Evolutionary conservation across 2,888 invertebrate genomes (phyloP), one percentile per base, ranked within the genome.

Genomic region (Sympetrum striolatum): DNA sequence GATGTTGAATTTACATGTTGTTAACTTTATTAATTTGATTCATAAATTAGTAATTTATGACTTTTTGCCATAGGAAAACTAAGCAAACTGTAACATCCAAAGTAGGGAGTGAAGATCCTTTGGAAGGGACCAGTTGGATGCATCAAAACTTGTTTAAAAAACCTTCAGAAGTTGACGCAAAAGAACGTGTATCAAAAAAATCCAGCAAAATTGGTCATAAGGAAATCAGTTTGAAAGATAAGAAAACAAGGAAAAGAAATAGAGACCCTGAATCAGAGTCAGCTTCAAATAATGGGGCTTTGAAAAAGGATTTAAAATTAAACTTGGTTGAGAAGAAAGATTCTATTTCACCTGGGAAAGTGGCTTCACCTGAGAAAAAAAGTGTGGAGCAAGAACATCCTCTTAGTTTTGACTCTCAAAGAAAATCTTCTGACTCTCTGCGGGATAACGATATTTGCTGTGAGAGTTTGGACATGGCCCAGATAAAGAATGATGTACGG

Each of bases 101-200:
- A 31, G 3, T 37, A 37, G 35, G 37, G 64, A 86, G 2, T 15
- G 86, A 60, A 22, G 86, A 86, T 48, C 86, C 86, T n/a, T 31
- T 86, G 25, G 86, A 86, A 86, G 86, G 86, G n/a, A 58, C 86
- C 18, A 86, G 86, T 60, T 60, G 86, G 86, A 86, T 86, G 86
- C 37, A 86, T 86, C n/a, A 37, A 31, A 25, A 86, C 37, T n/a
- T 60, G 22, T 86, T 60, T 86, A 22, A n/a, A 37, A 60, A 86
- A 60, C 37, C 31, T 0, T 25, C 53, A 18, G 60, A 14, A 14
- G 35, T n/a, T 4, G 37, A 31, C 0, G 37, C 10, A 37, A 37
- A n/a, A 86, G 86, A 60, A 0, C 4, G 8, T 37, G 1, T 15
- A 18, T 37, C 10, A 12, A 60, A 86, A 37, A 35, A 60, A 64